A percentile compares a stretch with the other conserved stretches of the same genome.
These are phyloP conservation scores for Nowickia ferox DNA, from an alignment of 2,888 invertebrate species.

Conservation along the genomic window DNA sequence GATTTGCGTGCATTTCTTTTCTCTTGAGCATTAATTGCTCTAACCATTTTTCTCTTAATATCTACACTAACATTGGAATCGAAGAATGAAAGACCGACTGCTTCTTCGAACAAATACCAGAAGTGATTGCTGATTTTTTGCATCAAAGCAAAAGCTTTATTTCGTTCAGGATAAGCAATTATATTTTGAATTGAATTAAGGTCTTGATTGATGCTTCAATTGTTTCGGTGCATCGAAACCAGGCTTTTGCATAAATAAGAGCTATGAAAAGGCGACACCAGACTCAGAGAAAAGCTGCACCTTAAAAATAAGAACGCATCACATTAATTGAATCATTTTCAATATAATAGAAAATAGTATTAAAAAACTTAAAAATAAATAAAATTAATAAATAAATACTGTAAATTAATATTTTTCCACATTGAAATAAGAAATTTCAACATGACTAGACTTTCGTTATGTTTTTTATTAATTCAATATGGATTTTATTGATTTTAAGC, in stretches of 20 bases:
- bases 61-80: background rate
- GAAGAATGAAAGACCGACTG: background rate
- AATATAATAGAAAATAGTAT: no score
- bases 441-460: no score
- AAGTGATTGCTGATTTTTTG: background rate
- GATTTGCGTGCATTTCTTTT: background rate
- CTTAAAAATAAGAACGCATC: no score
- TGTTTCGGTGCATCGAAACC: background rate
- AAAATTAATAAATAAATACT: no score
- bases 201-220: background rate
- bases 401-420: no score
- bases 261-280: no score
- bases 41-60: background rate
- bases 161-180: background rate
- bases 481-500: no score
- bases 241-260: background rate
- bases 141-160: background rate
- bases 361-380: no score
- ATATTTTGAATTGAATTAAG: background rate
- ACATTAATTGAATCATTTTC: no score
- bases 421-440: no score
- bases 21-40: background rate
- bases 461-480: no score
- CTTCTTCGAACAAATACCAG: background rate
- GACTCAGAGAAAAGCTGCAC: no score